Percentiles rank a stretch among this genome's conserved stretches.
These are phyloP conservation scores for Euplagia quadripunctaria DNA, from an alignment of 2,888 invertebrate species.

Conservation along the genomic window DNA sequence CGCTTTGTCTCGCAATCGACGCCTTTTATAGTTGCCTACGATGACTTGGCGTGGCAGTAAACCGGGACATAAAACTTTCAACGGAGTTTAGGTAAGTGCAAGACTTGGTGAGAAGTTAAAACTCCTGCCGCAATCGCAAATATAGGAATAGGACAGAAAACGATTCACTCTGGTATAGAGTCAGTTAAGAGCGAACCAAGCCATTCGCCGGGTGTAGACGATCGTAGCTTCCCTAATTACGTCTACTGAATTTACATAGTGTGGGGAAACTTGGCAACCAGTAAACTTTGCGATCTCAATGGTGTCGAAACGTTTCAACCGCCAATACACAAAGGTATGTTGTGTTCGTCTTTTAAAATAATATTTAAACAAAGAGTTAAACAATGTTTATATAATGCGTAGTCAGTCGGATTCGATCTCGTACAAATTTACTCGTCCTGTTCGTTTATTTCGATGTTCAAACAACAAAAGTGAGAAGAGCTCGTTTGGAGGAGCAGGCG, in stretches of 20 bases:
- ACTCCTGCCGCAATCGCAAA: conserved; percentile 51
- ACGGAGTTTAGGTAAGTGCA: conserved; percentile 53
- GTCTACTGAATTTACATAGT: conserved; percentile 74
- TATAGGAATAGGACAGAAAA: conserved; percentile 60
- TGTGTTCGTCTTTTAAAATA: conserved; percentile 43
- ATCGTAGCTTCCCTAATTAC: conserved; percentile 73
- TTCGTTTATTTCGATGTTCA: conserved; percentile 79
- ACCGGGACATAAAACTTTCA: conserved; percentile 74
- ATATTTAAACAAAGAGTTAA: conserved; percentile 45
- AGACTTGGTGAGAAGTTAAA: conserved; percentile 36
- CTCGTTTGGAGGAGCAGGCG: conserved; percentile 69
- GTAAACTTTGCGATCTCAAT: conserved; percentile 65
- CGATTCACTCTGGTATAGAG: conserved; percentile 61
- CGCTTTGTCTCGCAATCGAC: conserved; percentile 82
- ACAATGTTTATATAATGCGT: conserved; percentile 43
- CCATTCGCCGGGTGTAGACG: conserved; percentile 68
- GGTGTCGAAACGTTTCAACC: conserved; percentile 61
- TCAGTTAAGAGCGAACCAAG: conserved; percentile 65
- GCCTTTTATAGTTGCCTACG: conserved; percentile 76
- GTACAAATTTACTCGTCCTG: conserved; percentile 71
- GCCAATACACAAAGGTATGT: conserved; percentile 43
- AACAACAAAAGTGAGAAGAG: conserved; percentile 77
- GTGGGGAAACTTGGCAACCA: conserved; percentile 73
- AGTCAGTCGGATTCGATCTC: conserved; percentile 53
- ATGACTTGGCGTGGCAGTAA: conserved; percentile 71